These are phyloP conservation scores for Bibio marci DNA, from an alignment of 2,888 invertebrate species.

Conservation along the genomic window DNA sequence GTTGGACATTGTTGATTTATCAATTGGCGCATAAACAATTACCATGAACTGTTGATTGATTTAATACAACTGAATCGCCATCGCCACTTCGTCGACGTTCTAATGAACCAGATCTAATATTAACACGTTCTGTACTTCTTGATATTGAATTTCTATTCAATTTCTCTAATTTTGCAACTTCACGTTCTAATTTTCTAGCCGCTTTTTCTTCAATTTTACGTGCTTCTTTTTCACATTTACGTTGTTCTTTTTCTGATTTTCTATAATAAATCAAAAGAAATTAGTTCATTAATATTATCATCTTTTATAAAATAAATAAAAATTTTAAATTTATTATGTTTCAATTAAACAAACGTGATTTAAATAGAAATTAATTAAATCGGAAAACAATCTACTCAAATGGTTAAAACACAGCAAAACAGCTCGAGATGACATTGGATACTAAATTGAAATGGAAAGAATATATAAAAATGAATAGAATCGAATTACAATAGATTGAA, in stretches of 20 bases:
- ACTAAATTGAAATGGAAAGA: no score
- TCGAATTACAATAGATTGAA: no score
- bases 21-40: not conserved
- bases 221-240: slow-evolving; percentile 26
- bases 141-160: slow-evolving; percentile 27
- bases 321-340: no score
- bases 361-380: no score
- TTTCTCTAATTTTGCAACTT: slow-evolving; percentile 28
- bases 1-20: not conserved
- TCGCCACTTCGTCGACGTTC: slow-evolving; percentile 28
- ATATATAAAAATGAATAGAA: no score
- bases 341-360: no score
- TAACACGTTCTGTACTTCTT: slow-evolving; percentile 27
- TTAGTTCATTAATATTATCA: not conserved
- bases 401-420: no score
- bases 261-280: slow-evolving; percentile 12
- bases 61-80: slow-evolving; percentile 25
- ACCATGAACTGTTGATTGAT: slow-evolving; percentile 30
- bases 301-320: no score
- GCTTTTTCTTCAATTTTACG: slow-evolving; percentile 28
- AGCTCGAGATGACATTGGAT: no score
- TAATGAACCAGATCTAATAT: slow-evolving; percentile 25
- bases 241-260: slow-evolving; percentile 27
- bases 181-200: slow-evolving; percentile 25
- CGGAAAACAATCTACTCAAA: no score